These are phyloP conservation scores for Bombus pascuorum DNA, from an alignment of 1,140 invertebrate species.

Conservation along the genomic window DNA sequence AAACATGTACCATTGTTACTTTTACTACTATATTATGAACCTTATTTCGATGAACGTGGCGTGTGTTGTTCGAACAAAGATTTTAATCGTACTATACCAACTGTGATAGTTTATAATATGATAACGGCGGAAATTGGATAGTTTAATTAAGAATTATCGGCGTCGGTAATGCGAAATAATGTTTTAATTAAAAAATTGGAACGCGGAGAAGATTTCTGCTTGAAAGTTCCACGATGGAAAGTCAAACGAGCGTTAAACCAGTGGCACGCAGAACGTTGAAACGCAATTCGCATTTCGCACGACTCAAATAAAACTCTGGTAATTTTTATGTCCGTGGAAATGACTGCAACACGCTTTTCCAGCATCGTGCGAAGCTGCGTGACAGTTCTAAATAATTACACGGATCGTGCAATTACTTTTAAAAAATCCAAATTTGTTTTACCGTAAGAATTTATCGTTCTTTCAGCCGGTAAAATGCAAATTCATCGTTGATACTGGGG, in stretches of 20 bases:
- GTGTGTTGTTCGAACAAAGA: too few relatives aligned
- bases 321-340: slow-evolving; percentile 14
- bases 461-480: neutral
- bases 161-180: neutral
- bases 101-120: too few relatives aligned
- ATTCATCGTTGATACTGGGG: slow-evolving; percentile 1
- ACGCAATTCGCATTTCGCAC: neutral
- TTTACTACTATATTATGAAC: too few relatives aligned
- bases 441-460: neutral
- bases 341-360: neutral
- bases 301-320: neutral
- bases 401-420: neutral
- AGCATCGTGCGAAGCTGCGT: too few relatives aligned
- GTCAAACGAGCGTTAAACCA: neutral
- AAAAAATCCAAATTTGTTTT: too few relatives aligned
- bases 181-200: neutral
- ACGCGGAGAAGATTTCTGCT: neutral
- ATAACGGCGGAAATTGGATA: too few relatives aligned
- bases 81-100: too few relatives aligned
- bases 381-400: neutral
- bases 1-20: too few relatives aligned
- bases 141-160: too few relatives aligned
- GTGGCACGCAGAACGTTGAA: neutral
- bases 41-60: too few relatives aligned
- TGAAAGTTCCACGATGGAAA: neutral